Conservation (phyloP, 2,797 vertebrate genomes). For the Rhabdomys pumilio region DNA sequence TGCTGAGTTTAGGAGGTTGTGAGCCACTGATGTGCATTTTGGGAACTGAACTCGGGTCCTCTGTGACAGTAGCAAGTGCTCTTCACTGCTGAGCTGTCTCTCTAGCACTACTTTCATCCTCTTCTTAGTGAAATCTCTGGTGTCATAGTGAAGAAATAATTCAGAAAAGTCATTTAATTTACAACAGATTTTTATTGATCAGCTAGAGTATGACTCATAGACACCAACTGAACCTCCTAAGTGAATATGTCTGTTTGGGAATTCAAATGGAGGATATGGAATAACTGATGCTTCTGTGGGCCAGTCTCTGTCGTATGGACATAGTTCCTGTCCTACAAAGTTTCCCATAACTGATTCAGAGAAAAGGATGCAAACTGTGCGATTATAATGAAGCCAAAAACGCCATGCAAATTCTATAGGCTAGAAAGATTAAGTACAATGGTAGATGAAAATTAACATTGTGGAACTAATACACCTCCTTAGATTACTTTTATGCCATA, state of each 20-base stretch:
- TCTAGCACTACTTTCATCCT: neutral
- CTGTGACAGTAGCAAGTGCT: no score
- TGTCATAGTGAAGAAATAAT: neutral
- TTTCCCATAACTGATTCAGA: neutral
- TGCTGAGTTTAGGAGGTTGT: no score
- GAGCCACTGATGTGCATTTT: neutral
- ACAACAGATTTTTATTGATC: slow-evolving; percentile 38
- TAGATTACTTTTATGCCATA: slow-evolving; percentile 87
- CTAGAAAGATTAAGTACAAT: neutral
- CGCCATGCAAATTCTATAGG: neutral
- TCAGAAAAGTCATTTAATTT: neutral
- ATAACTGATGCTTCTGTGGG: no score
- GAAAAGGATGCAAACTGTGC: slow-evolving; percentile 13
- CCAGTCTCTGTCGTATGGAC: no score
- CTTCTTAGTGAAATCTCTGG: slow-evolving; percentile 2
- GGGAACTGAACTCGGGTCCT: neutral
- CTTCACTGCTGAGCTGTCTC: neutral
- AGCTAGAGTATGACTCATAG: no score
- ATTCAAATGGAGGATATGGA: no score
- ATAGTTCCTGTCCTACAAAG: no score
- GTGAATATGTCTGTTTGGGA: no score
- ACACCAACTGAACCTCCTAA: no score
- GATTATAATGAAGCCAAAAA: neutral
- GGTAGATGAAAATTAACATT: neutral
- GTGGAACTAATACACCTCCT: neutral